Evolutionary conservation across 92 coral and sea anemone species (phyloP).

Genomic region (Chrysogorgia sp.): DNA sequence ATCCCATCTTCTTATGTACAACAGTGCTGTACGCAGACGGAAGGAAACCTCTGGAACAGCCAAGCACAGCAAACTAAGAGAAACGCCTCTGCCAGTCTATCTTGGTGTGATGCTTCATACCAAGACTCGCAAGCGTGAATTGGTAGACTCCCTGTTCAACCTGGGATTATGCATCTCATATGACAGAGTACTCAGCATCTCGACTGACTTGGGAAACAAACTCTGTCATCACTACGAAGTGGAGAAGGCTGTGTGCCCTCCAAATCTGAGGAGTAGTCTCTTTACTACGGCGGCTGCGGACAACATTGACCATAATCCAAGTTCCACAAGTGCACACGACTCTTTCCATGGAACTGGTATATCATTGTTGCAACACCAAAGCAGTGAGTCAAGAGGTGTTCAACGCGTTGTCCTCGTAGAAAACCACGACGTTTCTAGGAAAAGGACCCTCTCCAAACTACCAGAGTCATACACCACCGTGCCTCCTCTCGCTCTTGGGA

Average conservation of each 20-base stretch:
- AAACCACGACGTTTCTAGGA: constrained; percentile 12
- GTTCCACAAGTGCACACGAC: constrained; percentile 47
- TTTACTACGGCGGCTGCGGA: constrained; percentile 44
- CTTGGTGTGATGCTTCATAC: constrained; percentile 12
- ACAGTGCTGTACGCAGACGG: background rate
- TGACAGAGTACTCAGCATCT: constrained; percentile 26
- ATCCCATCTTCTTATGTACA: constrained; percentile 13
- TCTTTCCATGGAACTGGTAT: constrained; percentile 59
- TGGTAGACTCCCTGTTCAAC: constrained; percentile 13
- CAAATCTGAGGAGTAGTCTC: constrained; percentile 1
- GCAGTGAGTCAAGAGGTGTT: constrained; percentile 23
- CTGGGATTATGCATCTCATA: constrained; percentile 19
- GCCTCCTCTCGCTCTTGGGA: too few species aligned
- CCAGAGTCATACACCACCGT: constrained; percentile 11
- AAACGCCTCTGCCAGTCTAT: constrained; percentile 14
- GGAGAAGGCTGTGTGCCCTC: constrained; percentile 27
- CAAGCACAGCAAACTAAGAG: background rate
- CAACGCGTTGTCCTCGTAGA: constrained; percentile 14
- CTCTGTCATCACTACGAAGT: too few species aligned
- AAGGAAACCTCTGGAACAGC: background rate
- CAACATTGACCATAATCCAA: constrained; percentile 55
- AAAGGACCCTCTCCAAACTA: constrained; percentile 6
- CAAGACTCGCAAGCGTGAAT: constrained; percentile 11
- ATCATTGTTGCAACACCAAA: constrained; percentile 50
- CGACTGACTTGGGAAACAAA: constrained; percentile 40